Conservation (phyloP, 1,140 invertebrate genomes). For the Drosophila ercepeae region DNA sequence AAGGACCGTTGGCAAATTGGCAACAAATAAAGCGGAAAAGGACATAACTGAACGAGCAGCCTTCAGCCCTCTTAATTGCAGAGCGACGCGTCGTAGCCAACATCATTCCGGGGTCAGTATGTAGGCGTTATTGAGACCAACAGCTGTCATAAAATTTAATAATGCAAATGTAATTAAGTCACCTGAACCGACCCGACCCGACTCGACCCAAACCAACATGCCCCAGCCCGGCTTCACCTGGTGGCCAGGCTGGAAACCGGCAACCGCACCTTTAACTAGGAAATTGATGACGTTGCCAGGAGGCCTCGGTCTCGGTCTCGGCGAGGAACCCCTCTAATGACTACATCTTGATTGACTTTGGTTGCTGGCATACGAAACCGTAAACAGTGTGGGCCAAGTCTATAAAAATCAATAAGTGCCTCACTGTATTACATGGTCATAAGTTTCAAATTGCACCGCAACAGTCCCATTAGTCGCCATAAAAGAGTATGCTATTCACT, state of each 20-base stretch:
- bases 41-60: not conserved
- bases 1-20: slow-evolving; percentile 1
- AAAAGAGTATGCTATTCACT: slow-evolving; percentile 1
- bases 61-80: slow-evolving; percentile 18
- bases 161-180: slow-evolving; percentile 80
- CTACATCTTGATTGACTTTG: slow-evolving; percentile 4
- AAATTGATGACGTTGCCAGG: slow-evolving; percentile 15
- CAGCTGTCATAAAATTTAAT: slow-evolving; percentile 79
- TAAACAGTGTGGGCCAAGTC: not conserved
- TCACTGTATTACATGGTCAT: not conserved
- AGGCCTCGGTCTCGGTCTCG: too few species aligned
- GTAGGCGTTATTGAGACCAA: slow-evolving; percentile 55
- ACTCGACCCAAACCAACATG: not conserved
- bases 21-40: slow-evolving; percentile 14
- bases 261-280: slow-evolving; percentile 31
- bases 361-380: not conserved
- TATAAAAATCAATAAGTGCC: slow-evolving; percentile 3
- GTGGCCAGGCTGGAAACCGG: not conserved
- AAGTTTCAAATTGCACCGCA: slow-evolving; percentile 5
- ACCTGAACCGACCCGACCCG: slow-evolving; percentile 30
- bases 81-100: slow-evolving; percentile 18
- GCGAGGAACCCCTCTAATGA: not conserved
- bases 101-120: slow-evolving; percentile 27
- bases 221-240: not conserved
- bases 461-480: slow-evolving; percentile 2